Percentiles rank a stretch among this genome's conserved stretches.
These are phyloP conservation scores for Neogale vison DNA, from an alignment of 2,113 vertebrate genomes.

Conservation along the genomic window DNA sequence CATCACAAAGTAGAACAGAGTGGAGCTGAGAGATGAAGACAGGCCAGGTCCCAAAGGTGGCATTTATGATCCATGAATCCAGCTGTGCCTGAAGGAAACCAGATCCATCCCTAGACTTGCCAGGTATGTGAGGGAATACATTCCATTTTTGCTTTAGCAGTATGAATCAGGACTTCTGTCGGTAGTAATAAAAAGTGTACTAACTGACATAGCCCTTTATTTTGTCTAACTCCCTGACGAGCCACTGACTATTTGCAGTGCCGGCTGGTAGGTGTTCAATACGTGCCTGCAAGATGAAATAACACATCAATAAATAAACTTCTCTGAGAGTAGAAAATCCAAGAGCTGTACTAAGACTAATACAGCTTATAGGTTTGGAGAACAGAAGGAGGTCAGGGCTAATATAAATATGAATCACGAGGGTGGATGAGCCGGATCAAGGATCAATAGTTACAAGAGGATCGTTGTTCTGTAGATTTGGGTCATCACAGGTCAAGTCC, in stretches of 20 bases:
- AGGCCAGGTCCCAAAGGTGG: not conserved
- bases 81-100: slow-evolving; percentile 51
- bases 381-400: not conserved
- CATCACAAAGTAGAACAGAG: not conserved
- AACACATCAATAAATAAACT: slow-evolving; percentile 14
- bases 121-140: slow-evolving; percentile 18
- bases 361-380: not conserved
- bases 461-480: not conserved
- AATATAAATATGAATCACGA: slow-evolving; percentile 27
- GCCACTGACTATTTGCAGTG: not conserved
- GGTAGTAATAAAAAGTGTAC: slow-evolving; percentile 35
- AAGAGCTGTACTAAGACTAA: not conserved
- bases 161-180: slow-evolving; percentile 36
- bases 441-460: not conserved
- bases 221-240: slow-evolving; percentile 34
- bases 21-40: slow-evolving; percentile 15
- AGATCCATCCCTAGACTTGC: slow-evolving; percentile 30
- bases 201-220: slow-evolving; percentile 20
- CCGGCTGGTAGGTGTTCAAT: not conserved
- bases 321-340: not conserved
- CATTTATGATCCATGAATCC: not conserved
- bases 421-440: not conserved
- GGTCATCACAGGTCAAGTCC: not conserved
- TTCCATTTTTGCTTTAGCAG: slow-evolving; percentile 17
- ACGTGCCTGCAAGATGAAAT: not conserved